Evolutionary conservation across 37 sponge, comb jelly and placozoan genomes (phyloP), one percentile per base, ranked within the genome.

Genomic region (Tethya wilhelma): DNA sequence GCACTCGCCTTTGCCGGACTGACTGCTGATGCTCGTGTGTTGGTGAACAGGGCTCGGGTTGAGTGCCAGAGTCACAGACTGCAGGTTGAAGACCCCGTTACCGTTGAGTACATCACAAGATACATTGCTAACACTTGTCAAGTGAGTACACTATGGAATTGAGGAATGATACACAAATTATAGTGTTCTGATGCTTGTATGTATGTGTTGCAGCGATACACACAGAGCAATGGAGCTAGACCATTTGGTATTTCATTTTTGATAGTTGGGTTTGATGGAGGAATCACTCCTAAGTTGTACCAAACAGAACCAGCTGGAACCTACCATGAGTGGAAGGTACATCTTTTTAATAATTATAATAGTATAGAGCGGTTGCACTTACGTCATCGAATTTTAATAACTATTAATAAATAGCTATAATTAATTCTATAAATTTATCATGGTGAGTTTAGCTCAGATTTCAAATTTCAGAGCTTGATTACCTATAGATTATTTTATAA

Each of bases 301-400:
- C 97, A 96, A 67, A 96, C 99, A 36, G 99, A 98, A 38, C 99
- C 99, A 26, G 87, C 96, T 67, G 99, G 99, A 1, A 92, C 97
- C 14, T 98, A 91, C 84, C 89, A 93, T 82, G 95, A 90, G 42
- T 98, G 99, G 99, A 98, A 96, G 93, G 96, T 95, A 36, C 29
- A 59, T 23, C 63, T n/a, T n/a, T n/a, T n/a, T n/a, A n/a, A n/a
- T n/a, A n/a, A n/a, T n/a, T n/a, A n/a, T n/a, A n/a, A n/a, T n/a
- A n/a, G n/a, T n/a, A n/a, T n/a, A n/a, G n/a, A n/a, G n/a, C n/a
- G n/a, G n/a, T n/a, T n/a, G n/a, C n/a, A n/a, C n/a, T n/a, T n/a
- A n/a, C n/a, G n/a, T n/a, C n/a, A n/a, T n/a, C n/a, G n/a, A n/a
- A n/a, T n/a, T n/a, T n/a, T n/a, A n/a, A n/a, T n/a, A n/a, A n/a